Base-by-base conservation (phyloP, 2,113 vertebrate genomes). In the Podarcis cretensis region DNA sequence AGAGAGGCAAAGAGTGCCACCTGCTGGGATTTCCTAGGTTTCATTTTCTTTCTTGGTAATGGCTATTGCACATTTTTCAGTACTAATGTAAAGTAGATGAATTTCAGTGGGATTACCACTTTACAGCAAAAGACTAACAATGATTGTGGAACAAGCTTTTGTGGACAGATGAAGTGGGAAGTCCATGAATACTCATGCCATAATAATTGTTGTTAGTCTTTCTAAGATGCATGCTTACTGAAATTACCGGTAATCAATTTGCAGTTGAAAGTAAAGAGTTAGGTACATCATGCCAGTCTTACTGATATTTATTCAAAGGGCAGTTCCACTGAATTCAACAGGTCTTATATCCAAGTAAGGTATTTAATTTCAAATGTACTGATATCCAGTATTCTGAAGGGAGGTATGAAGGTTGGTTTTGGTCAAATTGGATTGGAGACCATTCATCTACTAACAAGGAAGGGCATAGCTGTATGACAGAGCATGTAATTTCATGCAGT, bases 21-120 rank as follows among this genome's bases (percentile, higher is more conserved):
- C 87, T 89, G 74, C 87, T 89, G 87, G 73, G 79, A 43, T 40
- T 89, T 77, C 65, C 59, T 35, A 82, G 43, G 12, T 4, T 65
- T 32, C 71, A n/a, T 69, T 80, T 85, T 76, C 71, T 13, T 32
- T 68, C 18, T 77, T 48, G 35, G 16, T 30, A 71, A 16, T 40
- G 65, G n/a, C 65, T 20, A 9, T 30, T 37, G 14, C 43, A 48
- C n/a, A 6, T 54, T 69, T 79, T 76, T 32, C 32, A 79, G 13
- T 57, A 35, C 8, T 57, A 78, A 54, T 57, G 63, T 54, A 48
- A 6, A 35, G 16, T 21, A 35, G 18, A 85, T 59, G n/a, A 48
- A 69, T 40, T 63, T 48, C 1, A 5, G 73, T 20, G 23, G 21
- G 23, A 85, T 37, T 27, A 10, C 13, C 54, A 5, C n/a, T 13